Base-by-base conservation (phyloP, 2,888 invertebrate genomes). In the Branchinecta sandiegonensis region DNA sequence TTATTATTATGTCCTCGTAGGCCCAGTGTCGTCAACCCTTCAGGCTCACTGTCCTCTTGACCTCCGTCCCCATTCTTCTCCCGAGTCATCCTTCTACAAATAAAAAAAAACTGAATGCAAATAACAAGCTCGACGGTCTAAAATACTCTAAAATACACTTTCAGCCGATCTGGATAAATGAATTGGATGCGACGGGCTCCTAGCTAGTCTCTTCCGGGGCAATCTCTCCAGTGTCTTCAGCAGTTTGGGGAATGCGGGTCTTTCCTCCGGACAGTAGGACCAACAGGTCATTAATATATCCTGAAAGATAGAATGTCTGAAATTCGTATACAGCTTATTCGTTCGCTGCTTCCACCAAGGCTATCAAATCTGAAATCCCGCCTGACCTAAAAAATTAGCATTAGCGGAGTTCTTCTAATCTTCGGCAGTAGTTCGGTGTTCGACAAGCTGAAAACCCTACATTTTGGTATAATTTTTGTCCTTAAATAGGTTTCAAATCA, bases 161-260 rank as follows among this genome's bases (percentile, higher is more conserved):
- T 96, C 95, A 65, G 94, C 94, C 67, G 95, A 94, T 76, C 95
- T 86, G 66, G 94, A 94, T 75, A 96, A 83, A 78, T 96, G 94
- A 74, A 95, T 89, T 47, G 97, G 97, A 84, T 97, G 96, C 71
- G 96, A 97, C 73, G 99, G 99, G 76, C 94, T 95, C 72, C 99
- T 87, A 67, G 93, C 94, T 73, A 99, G 84, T 65, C 93, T 85
- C 81, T 95, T 95, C 79, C 94, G 92, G 65, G 99, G 97, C 75
- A 99, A 83, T 77, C 90, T 89, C 77, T 94, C 91, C 70, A 99
- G 83, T 70, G 88, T 85, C 69, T 80, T 79, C 73, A 92, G 84
- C 70, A 99, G 81, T 72, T 86, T 85, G 68, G 87, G 85, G 80
- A 99, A 99, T 77, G 94, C 92, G 0, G 94, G 93, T 72, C 99